A percentile compares a stretch with the other conserved stretches of the same genome.
Evolutionary conservation across 1,140 invertebrate species (phyloP).

Genomic region (Lepidotrigona ventralis): DNA sequence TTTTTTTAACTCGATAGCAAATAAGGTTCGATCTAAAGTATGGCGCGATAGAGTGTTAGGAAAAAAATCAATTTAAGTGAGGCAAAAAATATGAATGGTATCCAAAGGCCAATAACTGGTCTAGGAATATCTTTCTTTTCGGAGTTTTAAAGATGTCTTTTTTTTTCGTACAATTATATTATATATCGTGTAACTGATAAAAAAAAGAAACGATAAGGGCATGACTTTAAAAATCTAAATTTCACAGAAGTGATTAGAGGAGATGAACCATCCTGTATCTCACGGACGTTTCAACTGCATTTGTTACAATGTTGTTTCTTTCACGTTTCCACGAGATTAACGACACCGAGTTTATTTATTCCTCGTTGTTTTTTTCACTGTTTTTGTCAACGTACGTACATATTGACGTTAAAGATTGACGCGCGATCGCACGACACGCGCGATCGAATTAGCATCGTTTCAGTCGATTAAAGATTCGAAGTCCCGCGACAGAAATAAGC

Average conservation of each 20-base stretch:
- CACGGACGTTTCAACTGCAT: too few species aligned
- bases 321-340: neutral
- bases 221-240: too few species aligned
- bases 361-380: neutral
- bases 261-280: too few species aligned
- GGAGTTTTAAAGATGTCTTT: neutral
- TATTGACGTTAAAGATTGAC: neutral
- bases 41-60: too few species aligned
- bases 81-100: too few species aligned
- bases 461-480: neutral
- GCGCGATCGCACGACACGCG: neutral
- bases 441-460: neutral
- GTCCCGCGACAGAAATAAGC: neutral
- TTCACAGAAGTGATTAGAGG: too few species aligned
- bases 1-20: neutral
- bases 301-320: neutral
- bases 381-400: neutral
- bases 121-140: too few species aligned
- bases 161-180: too few species aligned
- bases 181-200: too few species aligned
- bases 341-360: neutral
- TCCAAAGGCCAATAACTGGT: too few species aligned
- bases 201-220: too few species aligned
- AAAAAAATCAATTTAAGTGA: neutral
- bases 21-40: neutral